Percentiles rank a stretch among this genome's conserved stretches.
These are phyloP conservation scores for Zaprionus tsacasi DNA, from an alignment of 1,140 invertebrate genomes.

Conservation along the genomic window DNA sequence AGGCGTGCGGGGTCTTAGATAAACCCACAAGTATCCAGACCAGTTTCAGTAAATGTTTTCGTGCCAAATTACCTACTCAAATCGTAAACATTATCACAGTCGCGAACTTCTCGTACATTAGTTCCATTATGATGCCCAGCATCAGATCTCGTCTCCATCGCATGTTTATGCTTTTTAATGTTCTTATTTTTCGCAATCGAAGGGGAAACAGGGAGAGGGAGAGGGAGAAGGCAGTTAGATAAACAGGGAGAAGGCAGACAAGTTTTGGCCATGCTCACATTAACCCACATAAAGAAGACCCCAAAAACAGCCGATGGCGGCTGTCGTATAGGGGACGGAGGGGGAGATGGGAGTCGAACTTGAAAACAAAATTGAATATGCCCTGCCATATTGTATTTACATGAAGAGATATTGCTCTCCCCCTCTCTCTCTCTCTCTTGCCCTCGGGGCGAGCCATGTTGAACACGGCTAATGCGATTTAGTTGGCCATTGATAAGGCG, in stretches of 20 bases:
- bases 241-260: background rate
- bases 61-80: slow-evolving; percentile 6
- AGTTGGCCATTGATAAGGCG: slow-evolving; percentile 38
- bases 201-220: background rate
- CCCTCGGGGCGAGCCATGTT: slow-evolving; percentile 34
- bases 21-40: background rate
- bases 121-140: slow-evolving; percentile 33
- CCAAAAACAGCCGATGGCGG: slow-evolving; percentile 2
- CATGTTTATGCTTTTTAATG: slow-evolving; percentile 70
- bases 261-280: slow-evolving; percentile 34
- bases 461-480: slow-evolving; percentile 57
- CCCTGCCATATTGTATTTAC: slow-evolving; percentile 32
- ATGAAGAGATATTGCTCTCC: background rate
- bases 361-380: slow-evolving; percentile 52
- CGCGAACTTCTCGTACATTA: slow-evolving; percentile 11
- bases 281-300: slow-evolving; percentile 61
- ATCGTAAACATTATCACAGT: slow-evolving; percentile 29
- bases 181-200: slow-evolving; percentile 65
- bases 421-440: background rate
- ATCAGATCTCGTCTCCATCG: background rate
- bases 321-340: background rate
- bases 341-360: background rate
- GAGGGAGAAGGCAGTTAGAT: background rate
- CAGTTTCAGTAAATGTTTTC: slow-evolving; percentile 16
- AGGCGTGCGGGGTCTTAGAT: background rate